These are phyloP conservation scores for Epizoanthus ramosus DNA, from an alignment of 92 coral and sea anemone genomes.

Conservation along the genomic window DNA sequence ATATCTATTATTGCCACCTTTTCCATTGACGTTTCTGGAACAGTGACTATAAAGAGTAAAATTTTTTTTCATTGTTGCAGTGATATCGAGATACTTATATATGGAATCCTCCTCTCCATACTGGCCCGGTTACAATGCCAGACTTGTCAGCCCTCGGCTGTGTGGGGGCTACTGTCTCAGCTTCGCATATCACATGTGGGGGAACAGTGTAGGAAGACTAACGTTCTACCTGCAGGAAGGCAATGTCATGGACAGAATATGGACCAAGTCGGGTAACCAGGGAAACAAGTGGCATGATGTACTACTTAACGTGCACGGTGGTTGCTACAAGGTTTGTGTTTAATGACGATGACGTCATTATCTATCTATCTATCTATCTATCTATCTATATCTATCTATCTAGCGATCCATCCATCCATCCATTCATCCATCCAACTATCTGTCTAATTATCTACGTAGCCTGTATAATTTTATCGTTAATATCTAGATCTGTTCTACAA, in stretches of 20 bases:
- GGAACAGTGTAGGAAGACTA: slow-evolving; percentile 66
- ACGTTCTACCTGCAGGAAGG: slow-evolving; percentile 58
- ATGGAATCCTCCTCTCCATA: slow-evolving; percentile 73
- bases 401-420: too few relatives aligned
- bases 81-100: slow-evolving; percentile 61
- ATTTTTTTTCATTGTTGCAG: neutral
- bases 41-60: too few relatives aligned
- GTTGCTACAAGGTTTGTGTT: slow-evolving; percentile 57
- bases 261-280: slow-evolving; percentile 70
- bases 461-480: too few relatives aligned
- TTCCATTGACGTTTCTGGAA: too few relatives aligned
- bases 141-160: slow-evolving; percentile 66
- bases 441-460: too few relatives aligned
- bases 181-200: slow-evolving; percentile 89
- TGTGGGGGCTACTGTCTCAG: slow-evolving; percentile 78
- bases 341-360: too few relatives aligned
- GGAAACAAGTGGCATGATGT: slow-evolving; percentile 68
- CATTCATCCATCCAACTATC: too few relatives aligned
- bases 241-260: slow-evolving; percentile 44
- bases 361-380: too few relatives aligned
- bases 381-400: too few relatives aligned
- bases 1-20: too few relatives aligned
- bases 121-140: slow-evolving; percentile 63
- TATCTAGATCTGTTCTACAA: too few relatives aligned
- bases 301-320: slow-evolving; percentile 66